A percentile compares a stretch with the other conserved stretches of the same genome.
Conservation (phyloP, 2,888 invertebrate species). For the Nemotelus nigrinus region DNA sequence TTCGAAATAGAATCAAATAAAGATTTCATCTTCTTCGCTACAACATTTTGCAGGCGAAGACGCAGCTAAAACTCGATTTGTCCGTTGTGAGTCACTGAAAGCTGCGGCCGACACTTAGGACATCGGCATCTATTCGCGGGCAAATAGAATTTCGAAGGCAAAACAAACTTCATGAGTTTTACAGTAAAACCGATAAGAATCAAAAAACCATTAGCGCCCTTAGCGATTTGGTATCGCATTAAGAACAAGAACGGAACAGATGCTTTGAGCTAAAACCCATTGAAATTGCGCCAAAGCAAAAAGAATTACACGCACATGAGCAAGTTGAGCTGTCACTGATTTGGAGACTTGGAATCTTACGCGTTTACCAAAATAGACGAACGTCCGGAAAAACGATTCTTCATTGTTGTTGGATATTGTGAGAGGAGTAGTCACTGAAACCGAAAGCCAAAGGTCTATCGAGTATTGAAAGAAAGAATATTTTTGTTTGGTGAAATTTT, state of each 20-base stretch:
- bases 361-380: neutral
- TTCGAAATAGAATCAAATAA: too few relatives aligned
- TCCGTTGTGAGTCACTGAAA: too few relatives aligned
- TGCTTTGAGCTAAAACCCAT: slow-evolving; percentile 46
- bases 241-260: slow-evolving; percentile 43
- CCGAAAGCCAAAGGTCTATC: slow-evolving; percentile 26
- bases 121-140: too few relatives aligned
- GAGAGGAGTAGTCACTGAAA: slow-evolving; percentile 13
- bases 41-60: too few relatives aligned
- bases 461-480: slow-evolving; percentile 14
- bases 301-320: slow-evolving; percentile 12
- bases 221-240: slow-evolving; percentile 45
- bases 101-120: too few relatives aligned
- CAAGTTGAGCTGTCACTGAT: slow-evolving; percentile 11
- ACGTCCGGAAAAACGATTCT: neutral
- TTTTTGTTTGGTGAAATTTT: neutral
- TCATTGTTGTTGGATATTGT: slow-evolving; percentile 10
- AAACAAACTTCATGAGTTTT: slow-evolving; percentile 63
- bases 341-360: slow-evolving; percentile 14
- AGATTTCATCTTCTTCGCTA: too few relatives aligned
- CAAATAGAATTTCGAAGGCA: too few relatives aligned
- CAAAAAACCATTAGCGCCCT: slow-evolving; percentile 53
- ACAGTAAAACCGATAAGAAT: slow-evolving; percentile 58
- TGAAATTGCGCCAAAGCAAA: slow-evolving; percentile 17
- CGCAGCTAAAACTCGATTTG: too few relatives aligned